phyloP scores from a whole-genome alignment of 2,113 vertebrate genomes.

The Dromiciops gliroides region DNA sequence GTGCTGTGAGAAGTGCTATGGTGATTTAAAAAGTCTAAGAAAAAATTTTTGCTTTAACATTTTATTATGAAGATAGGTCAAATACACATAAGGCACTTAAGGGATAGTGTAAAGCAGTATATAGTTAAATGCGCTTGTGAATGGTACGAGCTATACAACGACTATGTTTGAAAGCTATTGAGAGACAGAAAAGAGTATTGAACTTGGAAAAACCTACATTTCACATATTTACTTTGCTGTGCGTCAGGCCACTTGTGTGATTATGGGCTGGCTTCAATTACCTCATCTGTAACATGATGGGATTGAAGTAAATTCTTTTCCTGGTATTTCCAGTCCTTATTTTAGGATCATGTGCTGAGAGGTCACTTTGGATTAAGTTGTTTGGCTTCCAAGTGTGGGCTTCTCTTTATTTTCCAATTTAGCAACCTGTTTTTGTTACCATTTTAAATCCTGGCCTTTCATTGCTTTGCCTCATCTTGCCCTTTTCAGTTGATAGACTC shows the following conservation, averaged over 20 bases:
- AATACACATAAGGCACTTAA: neutral
- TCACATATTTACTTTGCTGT: neutral
- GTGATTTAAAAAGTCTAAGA: neutral
- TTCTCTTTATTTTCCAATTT: neutral
- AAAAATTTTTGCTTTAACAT: neutral
- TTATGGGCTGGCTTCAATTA: neutral
- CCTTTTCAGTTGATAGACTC: neutral
- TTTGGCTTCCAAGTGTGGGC: neutral
- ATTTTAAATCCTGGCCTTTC: neutral
- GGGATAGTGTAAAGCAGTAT: neutral
- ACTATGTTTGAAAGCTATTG: no score
- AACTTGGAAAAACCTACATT: neutral
- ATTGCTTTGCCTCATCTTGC: neutral
- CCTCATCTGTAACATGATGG: neutral
- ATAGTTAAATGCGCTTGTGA: neutral
- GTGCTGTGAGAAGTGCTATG: no score
- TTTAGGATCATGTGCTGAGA: no score
- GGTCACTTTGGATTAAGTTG: neutral
- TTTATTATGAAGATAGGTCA: neutral
- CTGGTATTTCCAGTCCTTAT: no score
- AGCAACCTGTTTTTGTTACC: neutral
- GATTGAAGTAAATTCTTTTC: no score
- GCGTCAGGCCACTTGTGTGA: no score
- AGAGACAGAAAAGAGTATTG: neutral
- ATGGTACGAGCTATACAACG: neutral